A percentile compares a stretch with the other conserved stretches of the same genome.
Evolutionary conservation across 2,888 invertebrate species (phyloP).

Genomic region (Nezara viridula): DNA sequence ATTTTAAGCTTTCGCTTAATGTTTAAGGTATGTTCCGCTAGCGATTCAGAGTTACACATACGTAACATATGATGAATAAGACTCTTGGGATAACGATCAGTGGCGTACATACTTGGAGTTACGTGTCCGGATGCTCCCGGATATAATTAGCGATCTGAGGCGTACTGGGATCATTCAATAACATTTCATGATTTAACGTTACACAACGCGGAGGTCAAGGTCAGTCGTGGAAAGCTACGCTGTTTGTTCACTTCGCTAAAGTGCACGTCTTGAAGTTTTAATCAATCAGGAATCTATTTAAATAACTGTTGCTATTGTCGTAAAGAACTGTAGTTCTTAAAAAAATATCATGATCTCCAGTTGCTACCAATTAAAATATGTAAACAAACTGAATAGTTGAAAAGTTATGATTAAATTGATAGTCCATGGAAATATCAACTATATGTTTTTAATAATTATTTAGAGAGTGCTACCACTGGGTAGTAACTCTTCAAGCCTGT

Average conservation of each 20-base stretch:
- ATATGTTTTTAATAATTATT: too few species aligned
- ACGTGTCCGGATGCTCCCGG: not conserved
- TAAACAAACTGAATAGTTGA: too few species aligned
- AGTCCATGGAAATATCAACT: too few species aligned
- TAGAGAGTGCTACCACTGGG: too few species aligned
- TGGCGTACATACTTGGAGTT: not conserved
- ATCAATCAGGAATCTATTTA: not conserved
- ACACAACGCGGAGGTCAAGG: not conserved
- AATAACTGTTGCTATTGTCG: too few species aligned
- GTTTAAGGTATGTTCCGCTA: not conserved
- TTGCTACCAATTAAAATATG: too few species aligned
- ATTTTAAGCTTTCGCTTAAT: not conserved
- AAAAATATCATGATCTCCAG: too few species aligned
- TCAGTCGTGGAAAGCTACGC: not conserved
- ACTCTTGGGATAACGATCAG: not conserved
- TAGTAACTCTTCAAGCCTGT: too few species aligned
- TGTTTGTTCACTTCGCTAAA: not conserved
- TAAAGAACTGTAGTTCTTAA: too few species aligned
- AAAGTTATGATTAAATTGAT: too few species aligned
- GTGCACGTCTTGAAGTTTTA: not conserved
- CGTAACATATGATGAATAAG: not conserved
- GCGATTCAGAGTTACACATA: not conserved
- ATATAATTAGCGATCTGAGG: not conserved
- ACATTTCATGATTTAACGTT: slow-evolving; percentile 4
- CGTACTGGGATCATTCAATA: not conserved